A percentile compares a stretch with the other conserved stretches of the same genome.
These are phyloP conservation scores for Sclerurus mexicanus DNA, from an alignment of 2,113 vertebrate species.

Conservation along the genomic window DNA sequence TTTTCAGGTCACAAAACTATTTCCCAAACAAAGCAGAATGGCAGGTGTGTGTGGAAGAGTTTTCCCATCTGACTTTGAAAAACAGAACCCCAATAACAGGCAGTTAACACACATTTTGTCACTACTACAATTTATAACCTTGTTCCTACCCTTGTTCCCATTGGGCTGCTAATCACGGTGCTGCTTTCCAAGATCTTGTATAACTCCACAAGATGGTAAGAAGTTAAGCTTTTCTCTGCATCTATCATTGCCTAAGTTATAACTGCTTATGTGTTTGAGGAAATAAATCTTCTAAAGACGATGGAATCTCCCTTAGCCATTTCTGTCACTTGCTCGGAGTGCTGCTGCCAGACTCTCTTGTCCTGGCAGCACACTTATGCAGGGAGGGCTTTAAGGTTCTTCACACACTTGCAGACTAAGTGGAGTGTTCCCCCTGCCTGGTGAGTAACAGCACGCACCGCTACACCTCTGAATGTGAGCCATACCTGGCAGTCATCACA, in stretches of 20 bases:
- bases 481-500: background rate
- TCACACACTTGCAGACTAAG: background rate
- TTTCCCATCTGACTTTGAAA: background rate
- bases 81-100: background rate
- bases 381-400: background rate
- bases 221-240: background rate
- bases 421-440: background rate
- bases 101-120: background rate
- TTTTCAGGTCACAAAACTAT: background rate
- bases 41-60: background rate
- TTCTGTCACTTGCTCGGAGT: background rate
- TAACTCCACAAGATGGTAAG: background rate
- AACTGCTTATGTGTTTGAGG: background rate
- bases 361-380: background rate
- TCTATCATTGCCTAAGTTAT: background rate
- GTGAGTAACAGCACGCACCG: background rate
- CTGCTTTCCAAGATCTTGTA: background rate
- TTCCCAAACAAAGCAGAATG: background rate
- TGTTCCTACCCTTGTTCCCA: background rate
- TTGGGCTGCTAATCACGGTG: background rate
- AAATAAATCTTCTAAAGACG: background rate
- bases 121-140: background rate
- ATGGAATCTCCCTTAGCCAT: background rate
- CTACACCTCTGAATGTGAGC: background rate
- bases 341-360: background rate